Conservation (phyloP, 2,797 vertebrate species). For the Girardinus metallicus region DNA sequence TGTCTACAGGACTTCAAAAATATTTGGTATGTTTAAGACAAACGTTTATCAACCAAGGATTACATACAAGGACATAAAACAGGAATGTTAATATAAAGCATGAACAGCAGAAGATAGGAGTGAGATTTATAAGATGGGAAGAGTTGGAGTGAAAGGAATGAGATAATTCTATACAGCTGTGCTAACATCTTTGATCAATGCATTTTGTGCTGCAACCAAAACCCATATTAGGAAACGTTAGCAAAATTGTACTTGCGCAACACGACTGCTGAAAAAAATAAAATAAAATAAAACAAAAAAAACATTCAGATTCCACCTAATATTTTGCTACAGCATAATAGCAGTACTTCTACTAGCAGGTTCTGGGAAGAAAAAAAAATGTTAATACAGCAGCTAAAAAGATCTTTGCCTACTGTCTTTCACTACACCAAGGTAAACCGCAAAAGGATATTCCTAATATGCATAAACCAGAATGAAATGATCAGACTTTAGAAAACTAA, state of each 20-base stretch:
- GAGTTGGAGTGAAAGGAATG: slow-evolving; percentile 10
- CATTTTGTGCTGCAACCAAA: not conserved
- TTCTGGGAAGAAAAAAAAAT: not conserved
- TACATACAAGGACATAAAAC: not conserved
- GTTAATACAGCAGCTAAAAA: not conserved
- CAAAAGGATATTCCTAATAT: not conserved
- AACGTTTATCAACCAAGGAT: not conserved
- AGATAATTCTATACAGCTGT: not conserved
- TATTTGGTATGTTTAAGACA: slow-evolving; percentile 7
- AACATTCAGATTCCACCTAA: not conserved
- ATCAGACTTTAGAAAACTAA: not conserved
- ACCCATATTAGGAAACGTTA: not conserved
- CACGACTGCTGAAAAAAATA: not conserved
- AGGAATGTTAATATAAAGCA: slow-evolving; percentile 15
- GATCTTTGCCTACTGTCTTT: not conserved
- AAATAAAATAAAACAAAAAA: not conserved
- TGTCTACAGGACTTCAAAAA: not conserved
- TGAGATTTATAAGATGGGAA: slow-evolving; percentile 15
- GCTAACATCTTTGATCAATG: not conserved
- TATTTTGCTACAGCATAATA: not conserved
- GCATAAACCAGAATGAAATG: not conserved
- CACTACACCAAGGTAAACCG: not conserved
- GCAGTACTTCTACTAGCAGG: not conserved
- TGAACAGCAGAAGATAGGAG: slow-evolving; percentile 14
- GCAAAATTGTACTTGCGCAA: not conserved